phyloP scores from a whole-genome alignment of 1,140 invertebrate genomes.

The Leptinotarsa undecemlineata region DNA sequence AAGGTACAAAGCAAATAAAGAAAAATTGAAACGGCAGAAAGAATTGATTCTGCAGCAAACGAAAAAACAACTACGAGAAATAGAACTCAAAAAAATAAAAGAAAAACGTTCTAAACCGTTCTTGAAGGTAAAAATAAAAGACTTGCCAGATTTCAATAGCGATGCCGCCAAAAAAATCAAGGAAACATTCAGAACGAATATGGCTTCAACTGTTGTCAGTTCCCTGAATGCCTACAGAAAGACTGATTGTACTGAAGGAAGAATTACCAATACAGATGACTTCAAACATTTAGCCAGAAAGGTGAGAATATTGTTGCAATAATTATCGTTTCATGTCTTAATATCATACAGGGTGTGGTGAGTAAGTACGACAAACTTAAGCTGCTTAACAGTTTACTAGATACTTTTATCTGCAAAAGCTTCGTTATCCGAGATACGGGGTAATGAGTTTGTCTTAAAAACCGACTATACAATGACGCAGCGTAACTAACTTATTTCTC shows the following conservation, averaged over 20 bases:
- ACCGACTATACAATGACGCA: too few relatives aligned
- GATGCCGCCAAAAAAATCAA: conserved; percentile 71
- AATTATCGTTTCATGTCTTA: too few relatives aligned
- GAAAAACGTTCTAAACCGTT: conserved; percentile 45
- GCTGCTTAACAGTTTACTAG: too few relatives aligned
- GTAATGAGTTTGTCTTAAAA: too few relatives aligned
- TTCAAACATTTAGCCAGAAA: conserved; percentile 96
- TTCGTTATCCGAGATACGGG: too few relatives aligned
- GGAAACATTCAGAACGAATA: conserved; percentile 84
- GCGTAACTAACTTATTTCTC: too few relatives aligned
- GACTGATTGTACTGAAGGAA: conserved; percentile 79
- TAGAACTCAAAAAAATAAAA: conserved; percentile 48
- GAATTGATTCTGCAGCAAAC: conserved; percentile 58
- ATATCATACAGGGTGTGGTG: too few relatives aligned
- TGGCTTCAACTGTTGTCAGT: conserved; percentile 88
- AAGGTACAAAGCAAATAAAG: conserved; percentile 77
- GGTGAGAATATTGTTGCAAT: conserved; percentile 60
- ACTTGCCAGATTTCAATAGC: conserved; percentile 58
- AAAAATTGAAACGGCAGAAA: conserved; percentile 72
- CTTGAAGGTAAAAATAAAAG: conserved; percentile 46
- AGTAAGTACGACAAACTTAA: too few relatives aligned
- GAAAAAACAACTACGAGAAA: conserved; percentile 46
- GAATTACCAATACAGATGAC: conserved; percentile 88
- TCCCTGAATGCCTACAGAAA: conserved; percentile 89
- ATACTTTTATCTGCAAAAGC: too few relatives aligned